Base-by-base conservation (phyloP, 2,113 vertebrate species). In the Andinoacara biseriatus region DNA sequence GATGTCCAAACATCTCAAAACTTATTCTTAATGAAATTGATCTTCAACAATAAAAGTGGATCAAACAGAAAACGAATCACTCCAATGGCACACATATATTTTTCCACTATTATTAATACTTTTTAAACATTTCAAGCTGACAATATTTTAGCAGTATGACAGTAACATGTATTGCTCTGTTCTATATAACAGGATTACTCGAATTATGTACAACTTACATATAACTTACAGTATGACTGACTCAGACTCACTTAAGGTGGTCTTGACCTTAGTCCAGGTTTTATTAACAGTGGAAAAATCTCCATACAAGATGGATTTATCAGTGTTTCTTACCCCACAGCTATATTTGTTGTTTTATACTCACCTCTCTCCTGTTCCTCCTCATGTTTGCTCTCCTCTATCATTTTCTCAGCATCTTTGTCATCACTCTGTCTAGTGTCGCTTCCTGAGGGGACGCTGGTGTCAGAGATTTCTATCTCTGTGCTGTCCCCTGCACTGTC, bases 331-430 rank as follows among this genome's bases (percentile, higher is more conserved):
- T 82, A 83, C 52, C 83, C 59, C 79, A 74, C 10, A 63, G 56
- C 38, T 49, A 14, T 18, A 65, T 79, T 33, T 57, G 5, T 40
- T 38, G 77, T 24, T 56, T 35, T 20, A 10, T 87, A 97, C 97
- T 98, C 93, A 98, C 96, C 97, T 77, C 85, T 94, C 83, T 93
- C 92, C 38, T 67, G 76, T 29, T 93, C 91, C 24, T 82, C 59
- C 22, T 91, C 91, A 58, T 76, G 38, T 75, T 83, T 79, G 29
- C 58, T 59, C 81, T 87, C 81, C 54, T 86, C 83, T 74, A 57
- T 76, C 5, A 7, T 6, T 65, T 80, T 7, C 52, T 83, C 81
- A 26, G 8, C 75, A 13, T 89, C 76, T 58, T 18, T 65, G 3
- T 82, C 80, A 0, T 40, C 84, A 5, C 80, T 80, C 59, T 40